Evolutionary conservation across 2,888 invertebrate species (phyloP).

Genomic region (Rhorus exstirpatorius): DNA sequence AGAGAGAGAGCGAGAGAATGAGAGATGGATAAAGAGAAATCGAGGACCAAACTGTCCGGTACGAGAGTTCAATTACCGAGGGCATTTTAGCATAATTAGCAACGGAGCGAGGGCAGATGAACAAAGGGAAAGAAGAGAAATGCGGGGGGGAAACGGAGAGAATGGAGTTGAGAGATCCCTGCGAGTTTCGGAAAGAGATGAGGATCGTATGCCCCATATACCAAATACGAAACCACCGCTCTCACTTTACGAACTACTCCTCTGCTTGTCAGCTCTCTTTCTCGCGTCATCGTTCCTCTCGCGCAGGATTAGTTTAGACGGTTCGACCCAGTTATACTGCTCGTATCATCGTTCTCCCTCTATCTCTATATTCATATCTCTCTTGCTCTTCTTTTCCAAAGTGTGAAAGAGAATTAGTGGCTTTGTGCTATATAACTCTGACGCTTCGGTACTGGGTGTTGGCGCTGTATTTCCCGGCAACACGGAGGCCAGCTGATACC

Average conservation of each 20-base stretch:
- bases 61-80: slow-evolving; percentile 66
- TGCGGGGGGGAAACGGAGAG: slow-evolving; percentile 10
- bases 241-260: slow-evolving; percentile 51
- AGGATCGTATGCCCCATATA: slow-evolving; percentile 12
- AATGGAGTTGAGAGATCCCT: background rate
- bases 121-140: slow-evolving; percentile 22
- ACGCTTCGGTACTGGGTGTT: slow-evolving; percentile 31
- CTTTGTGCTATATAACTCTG: slow-evolving; percentile 15
- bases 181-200: slow-evolving; percentile 29
- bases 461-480: slow-evolving; percentile 32
- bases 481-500: slow-evolving; percentile 30
- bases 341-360: slow-evolving; percentile 54
- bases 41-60: slow-evolving; percentile 52
- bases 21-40: slow-evolving; percentile 8
- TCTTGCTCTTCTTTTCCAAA: slow-evolving; percentile 29
- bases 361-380: slow-evolving; percentile 46
- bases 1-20: background rate
- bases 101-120: slow-evolving; percentile 39
- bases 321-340: slow-evolving; percentile 66
- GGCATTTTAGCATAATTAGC: slow-evolving; percentile 70
- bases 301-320: slow-evolving; percentile 68
- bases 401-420: slow-evolving; percentile 66
- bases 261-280: slow-evolving; percentile 60
- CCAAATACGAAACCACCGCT: slow-evolving; percentile 55
- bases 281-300: slow-evolving; percentile 65